These are phyloP conservation scores for Phylloscopus trochilus DNA, from an alignment of 2,113 vertebrate species.

Conservation along the genomic window DNA sequence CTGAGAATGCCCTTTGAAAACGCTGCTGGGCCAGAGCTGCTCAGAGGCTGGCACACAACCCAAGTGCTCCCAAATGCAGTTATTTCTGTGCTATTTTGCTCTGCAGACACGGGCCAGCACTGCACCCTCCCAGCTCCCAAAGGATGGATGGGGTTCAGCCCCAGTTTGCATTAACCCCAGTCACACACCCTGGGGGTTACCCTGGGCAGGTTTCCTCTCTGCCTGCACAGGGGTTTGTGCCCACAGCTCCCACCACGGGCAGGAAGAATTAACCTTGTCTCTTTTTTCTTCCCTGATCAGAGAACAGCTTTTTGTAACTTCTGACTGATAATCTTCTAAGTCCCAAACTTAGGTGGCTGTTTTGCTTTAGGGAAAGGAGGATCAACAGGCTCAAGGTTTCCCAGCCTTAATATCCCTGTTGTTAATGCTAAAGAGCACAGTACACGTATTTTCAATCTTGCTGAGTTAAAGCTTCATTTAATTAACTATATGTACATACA, in stretches of 20 bases:
- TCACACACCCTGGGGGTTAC: constrained; percentile 27
- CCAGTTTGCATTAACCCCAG: constrained; percentile 5
- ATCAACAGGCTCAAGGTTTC: constrained; percentile 61
- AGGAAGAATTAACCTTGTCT: constrained; percentile 34
- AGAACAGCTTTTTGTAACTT: constrained; percentile 13
- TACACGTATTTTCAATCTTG: background rate
- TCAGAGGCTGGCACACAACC: background rate
- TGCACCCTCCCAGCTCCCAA: background rate
- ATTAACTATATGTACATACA: background rate
- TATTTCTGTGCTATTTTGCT: background rate
- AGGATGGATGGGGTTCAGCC: background rate
- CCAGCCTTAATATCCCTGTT: constrained; percentile 1
- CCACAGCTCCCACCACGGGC: background rate
- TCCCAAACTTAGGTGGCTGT: constrained; percentile 54
- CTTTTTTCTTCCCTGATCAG: constrained; percentile 43
- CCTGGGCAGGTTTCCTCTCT: background rate
- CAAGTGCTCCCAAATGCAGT: background rate
- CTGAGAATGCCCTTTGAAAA: background rate
- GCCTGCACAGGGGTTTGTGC: background rate
- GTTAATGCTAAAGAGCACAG: background rate
- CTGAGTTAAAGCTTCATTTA: constrained; percentile 11
- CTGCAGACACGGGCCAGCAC: background rate
- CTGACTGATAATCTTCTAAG: constrained; percentile 43
- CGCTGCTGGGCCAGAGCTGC: background rate
- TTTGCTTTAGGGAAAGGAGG: constrained; percentile 67